Base-by-base conservation (phyloP, 2,888 invertebrate genomes). In the Penaeus monodon region DNA sequence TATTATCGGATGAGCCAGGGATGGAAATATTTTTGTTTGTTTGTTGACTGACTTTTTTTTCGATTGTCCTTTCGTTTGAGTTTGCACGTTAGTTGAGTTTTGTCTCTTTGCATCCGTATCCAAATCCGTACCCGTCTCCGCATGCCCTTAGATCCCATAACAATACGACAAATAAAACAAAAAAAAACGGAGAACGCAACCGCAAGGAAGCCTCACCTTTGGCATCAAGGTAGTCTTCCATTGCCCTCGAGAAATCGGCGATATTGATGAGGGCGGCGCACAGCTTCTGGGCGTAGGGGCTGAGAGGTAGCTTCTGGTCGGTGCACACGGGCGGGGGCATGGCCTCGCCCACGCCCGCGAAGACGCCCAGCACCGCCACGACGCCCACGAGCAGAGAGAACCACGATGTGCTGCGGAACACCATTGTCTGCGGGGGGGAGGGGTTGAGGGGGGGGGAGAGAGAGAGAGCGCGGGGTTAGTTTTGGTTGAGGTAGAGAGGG, bases 201-300 rank as follows among this genome's bases (percentile, higher is more conserved):
- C n/a, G n/a, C n/a, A n/a, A n/a, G 1, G 33, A 10, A 29, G 10
- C 6, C 83, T 79, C 57, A 89, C 89, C 85, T 88, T 89, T 85
- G n/a, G 89, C 89, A 44, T 84, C 89, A 4, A 89, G 84, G 27
- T 88, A 86, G 22, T 89, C 88, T 76, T 89, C 89, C 85, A 89
- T 85, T 8, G 89, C 89, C 24, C 86, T 73, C 10, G 88, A 88
- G 70, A 89, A 84, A 74, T 86, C 86, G 38, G 88, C 81, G 86
- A 88, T 85, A 76, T 88, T 86, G 29, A 33, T 74, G 73, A 89
- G 85, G 74, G 87, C 88, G 29, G 82, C 82, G 78, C 89, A 89
- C 64, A 89, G 85, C 57, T 79, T 81, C 70, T 88, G 88, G 64
- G 88, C 86, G 68, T 82, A 85, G 49, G 87, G 83, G 49, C 88